Base-by-base conservation (phyloP, 2,797 vertebrate species). In the Periophthalmus magnuspinnatus region DNA sequence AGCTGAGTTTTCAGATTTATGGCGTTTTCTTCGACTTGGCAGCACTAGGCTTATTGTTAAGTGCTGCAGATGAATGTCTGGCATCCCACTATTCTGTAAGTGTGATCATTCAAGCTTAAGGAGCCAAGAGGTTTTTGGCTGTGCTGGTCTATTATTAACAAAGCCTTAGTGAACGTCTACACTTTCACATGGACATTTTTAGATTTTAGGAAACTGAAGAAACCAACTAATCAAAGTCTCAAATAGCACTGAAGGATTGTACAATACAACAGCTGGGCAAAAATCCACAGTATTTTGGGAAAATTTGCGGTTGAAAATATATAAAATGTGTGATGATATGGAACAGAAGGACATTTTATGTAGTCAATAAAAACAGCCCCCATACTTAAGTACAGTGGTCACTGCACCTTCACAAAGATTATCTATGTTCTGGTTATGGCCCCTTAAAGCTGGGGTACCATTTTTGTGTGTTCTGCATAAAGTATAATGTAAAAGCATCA, bases 61-160 rank as follows among this genome's bases (percentile, higher is more conserved):
- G 21, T 63, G n/a, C 61, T 41, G 21, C n/a, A 63, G 41, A 47
- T 24, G 38, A 63, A 63, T 47, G 21, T 19, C 61, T 63, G 61
- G 61, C 61, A 63, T 24, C 11, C 61, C 38, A 45, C 61, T 47
- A 24, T 55, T 45, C 28, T 70, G 41, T 64, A 55, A 64, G 69
- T 70, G 59, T 70, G 48, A 55, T 36, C 22, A n/a, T 64, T 54
- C 47, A 21, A 14, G 17, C 24, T 50, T 50, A 45, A 24, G 10
- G 62, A 65, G 62, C 62, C 62, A 64, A 41, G 2, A 63, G 61
- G 45, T 63, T 45, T 41, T 47, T 63, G 61, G 61, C 61, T 45
- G 9, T 17, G 11, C 22, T 24, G 6, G 61, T 62, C 22, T 48
- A 22, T 63, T 64, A 64, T 64, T 47, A 64, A 47, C n/a, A 62